These are phyloP conservation scores for Holocentrus rufus DNA, from an alignment of 2,797 vertebrate species.

Conservation along the genomic window DNA sequence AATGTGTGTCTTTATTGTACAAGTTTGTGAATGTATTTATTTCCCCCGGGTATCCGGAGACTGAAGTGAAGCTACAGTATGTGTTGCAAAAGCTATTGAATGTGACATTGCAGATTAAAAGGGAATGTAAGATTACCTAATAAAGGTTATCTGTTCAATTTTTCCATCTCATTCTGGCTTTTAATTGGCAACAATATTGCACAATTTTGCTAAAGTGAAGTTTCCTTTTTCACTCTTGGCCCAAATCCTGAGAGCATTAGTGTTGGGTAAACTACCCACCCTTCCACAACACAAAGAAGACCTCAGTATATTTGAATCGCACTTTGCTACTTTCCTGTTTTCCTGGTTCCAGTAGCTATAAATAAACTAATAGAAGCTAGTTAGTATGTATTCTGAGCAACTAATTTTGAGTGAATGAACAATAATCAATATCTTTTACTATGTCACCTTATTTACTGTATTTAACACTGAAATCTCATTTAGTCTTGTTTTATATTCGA, in stretches of 20 bases:
- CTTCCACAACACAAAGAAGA: neutral
- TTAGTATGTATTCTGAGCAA: neutral
- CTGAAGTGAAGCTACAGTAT: constrained; percentile 62
- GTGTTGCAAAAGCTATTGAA: constrained; percentile 67
- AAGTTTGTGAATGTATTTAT: constrained; percentile 61
- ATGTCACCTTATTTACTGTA: neutral
- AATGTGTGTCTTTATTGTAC: constrained; percentile 46
- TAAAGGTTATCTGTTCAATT: constrained; percentile 28
- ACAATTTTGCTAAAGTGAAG: neutral
- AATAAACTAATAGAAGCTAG: neutral
- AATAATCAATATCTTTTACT: neutral
- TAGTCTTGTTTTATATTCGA: neutral
- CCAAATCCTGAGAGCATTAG: neutral
- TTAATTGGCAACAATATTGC: neutral
- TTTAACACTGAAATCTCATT: neutral
- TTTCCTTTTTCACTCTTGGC: neutral
- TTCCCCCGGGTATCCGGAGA: constrained; percentile 59
- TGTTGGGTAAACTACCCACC: neutral
- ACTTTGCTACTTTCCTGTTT: neutral
- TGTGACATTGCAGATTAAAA: constrained; percentile 52
- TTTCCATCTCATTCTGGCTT: constrained; percentile 9
- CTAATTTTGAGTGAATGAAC: neutral
- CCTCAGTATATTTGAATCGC: neutral
- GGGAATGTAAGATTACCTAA: constrained; percentile 32
- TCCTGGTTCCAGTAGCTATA: neutral